Evolutionary conservation across 2,888 invertebrate genomes (phyloP), one percentile per base, ranked within the genome.

Genomic region (Salticus scenicus): DNA sequence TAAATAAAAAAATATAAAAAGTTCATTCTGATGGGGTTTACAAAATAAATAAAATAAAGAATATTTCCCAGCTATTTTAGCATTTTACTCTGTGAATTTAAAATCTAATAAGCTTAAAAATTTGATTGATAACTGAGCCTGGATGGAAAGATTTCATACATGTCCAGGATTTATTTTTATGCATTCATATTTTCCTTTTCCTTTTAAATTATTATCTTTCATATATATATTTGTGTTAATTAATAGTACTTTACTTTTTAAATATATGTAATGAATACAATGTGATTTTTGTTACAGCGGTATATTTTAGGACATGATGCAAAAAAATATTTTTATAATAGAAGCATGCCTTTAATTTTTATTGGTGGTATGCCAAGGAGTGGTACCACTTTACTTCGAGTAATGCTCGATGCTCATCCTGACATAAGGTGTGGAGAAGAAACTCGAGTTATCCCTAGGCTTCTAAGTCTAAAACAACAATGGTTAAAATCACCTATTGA

Each of bases 321-420:
- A 10, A 88, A 87, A 37, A 84, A 87, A 69, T 88, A 88, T 77
- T 79, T 85, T 85, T 96, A 96, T 92, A 95, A 96, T 91, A 94
- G 97, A 90, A 94, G 95, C 89, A 96, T 97, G 95, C 98, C 98
- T 89, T 93, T 98, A 89, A 96, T 98, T 91, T 98, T 98, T 93
- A 97, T 99, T 91, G 98, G 98, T 84, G 99, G 99, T 88, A 97
- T 99, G 91, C 99, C 99, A 81, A 94, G 98, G 89, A 98, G 98
- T 73, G 99, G 98, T 77, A 99, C 98, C 66, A 99, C 99, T 87
- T 93, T 99, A 89, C 97, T 98, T 96, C 94, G 99, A 90, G 98
- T 98, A 88, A 97, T 99, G 97, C 93, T 99, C 90, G 99, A 99
- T 92, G 98, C 98, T 88, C 98, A 99, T 93, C 97, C 97, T 20